A percentile compares a stretch with the other conserved stretches of the same genome.
These are phyloP conservation scores for Brachirus orientalis DNA, from an alignment of 2,113 vertebrate genomes.

Conservation along the genomic window DNA sequence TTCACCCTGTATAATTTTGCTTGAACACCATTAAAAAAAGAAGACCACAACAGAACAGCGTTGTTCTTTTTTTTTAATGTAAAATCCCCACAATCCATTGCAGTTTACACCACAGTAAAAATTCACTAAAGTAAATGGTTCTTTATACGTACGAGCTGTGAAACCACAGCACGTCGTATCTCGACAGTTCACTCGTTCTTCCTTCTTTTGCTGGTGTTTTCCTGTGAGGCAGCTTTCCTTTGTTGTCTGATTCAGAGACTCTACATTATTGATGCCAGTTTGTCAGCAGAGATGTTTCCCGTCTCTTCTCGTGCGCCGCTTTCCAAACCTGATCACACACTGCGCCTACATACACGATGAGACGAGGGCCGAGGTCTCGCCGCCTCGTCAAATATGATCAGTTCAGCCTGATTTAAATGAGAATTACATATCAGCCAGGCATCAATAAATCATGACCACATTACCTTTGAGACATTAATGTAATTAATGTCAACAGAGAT, in stretches of 20 bases:
- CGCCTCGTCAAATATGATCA: not conserved
- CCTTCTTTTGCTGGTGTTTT: not conserved
- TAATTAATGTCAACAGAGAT: constrained; percentile 3
- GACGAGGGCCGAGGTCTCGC: not conserved
- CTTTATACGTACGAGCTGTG: constrained; percentile 1
- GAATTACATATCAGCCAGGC: constrained; percentile 6
- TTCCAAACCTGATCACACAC: constrained; percentile 28
- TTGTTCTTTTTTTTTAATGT: no score
- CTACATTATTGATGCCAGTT: constrained; percentile 51
- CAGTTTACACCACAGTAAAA: not conserved
- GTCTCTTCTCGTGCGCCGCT: not conserved
- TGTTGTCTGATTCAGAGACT: constrained; percentile 13
- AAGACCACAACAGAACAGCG: no score
- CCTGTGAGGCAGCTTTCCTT: constrained; percentile 24
- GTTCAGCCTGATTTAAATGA: constrained; percentile 8
- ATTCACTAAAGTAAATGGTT: not conserved
- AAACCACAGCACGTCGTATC: constrained; percentile 6
- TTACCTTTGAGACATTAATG: constrained; percentile 1
- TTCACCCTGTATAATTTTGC: no score
- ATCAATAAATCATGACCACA: constrained; percentile 29
- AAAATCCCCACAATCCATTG: not conserved
- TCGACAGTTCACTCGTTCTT: not conserved
- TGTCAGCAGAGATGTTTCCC: constrained; percentile 26
- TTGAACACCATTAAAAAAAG: no score
- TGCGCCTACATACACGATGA: not conserved